Evolutionary conservation across 2,888 invertebrate species (phyloP), one percentile per base, ranked within the genome.

Genomic region (Drosophila longiperda): DNA sequence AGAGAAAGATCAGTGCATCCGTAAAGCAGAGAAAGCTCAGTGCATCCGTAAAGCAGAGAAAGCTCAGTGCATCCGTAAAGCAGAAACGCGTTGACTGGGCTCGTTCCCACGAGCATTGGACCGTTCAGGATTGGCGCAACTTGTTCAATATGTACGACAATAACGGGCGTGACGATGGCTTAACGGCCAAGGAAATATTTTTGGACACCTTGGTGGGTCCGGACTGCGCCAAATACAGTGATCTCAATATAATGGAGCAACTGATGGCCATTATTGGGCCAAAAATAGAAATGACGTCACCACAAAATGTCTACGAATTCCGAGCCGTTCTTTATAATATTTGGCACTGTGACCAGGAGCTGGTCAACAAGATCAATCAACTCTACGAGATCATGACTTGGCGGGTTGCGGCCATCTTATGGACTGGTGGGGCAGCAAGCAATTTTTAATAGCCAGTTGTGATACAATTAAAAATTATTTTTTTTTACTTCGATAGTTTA

Each of bases 71-170:
- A 2, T 63, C 36, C 6, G 40, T 55, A 0, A 76, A 50, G 40
- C 52, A 58, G 7, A 58, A 11, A 0, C 75, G 86, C 7, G 7
- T 86, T 38, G 73, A 78, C 36, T 87, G 86, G 86, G 86, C 86
- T 1, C 63, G 26, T 0, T 81, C 74, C 5, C 90, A 87, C 32
- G 61, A 74, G 42, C 73, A 83, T 2, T 87, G 86, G 86, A 80
- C 78, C 0, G 73, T 73, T 0, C 71, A 72, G 33, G 86, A 87
- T 53, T 87, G 86, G 86, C 87, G 77, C 32, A 86, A 83, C 40
- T 71, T 86, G 7, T 83, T 90, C n/a, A 90, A 86, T 20, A 90
- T 90, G 87, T 83, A 90, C 15, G 90, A 87, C 9, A 29, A 53
- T 1, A 86, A 83, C n/a, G 57, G 54, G 4, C 6, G 26, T n/a